Evolutionary conservation across 2,113 vertebrate species (phyloP), one percentile per base, ranked within the genome.

Genomic region (Austrofundulus limnaeus): DNA sequence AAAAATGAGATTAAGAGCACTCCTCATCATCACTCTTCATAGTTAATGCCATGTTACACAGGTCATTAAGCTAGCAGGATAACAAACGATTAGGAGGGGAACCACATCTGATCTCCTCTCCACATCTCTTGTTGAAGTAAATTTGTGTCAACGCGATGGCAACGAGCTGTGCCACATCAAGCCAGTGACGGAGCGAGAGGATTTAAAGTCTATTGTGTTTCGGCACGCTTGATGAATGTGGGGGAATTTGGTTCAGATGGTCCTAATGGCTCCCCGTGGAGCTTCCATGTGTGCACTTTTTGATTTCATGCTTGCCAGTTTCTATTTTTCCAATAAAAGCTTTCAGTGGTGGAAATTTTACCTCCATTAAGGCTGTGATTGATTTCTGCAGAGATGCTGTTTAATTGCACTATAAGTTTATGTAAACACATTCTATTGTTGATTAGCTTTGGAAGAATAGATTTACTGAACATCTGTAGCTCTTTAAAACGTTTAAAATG

Each of bases 131-230:
- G 82, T 77, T 77, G 61, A 67, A 66, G 61, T 70, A 72, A 82
- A 82, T 86, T 62, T 69, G 75, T 81, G 78, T 79, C 68, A 79
- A 79, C 82, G 70, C 75, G 61, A 77, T 56, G 71, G 58, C 77
- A 70, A 69, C 77, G 85, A 79, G 81, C 81, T 51, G 47, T 13
- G 42, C 69, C 47, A 34, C 66, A 78, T 87, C 86, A 85, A 79
- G 75, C 80, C 83, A 83, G 55, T 63, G 79, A 42, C 79, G 75
- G 42, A 60, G 72, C 80, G 88, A 82, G 79, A 65, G 85, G 84
- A 88, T 90, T 85, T 87, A 82, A 69, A 71, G 61, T 71, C 83
- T 45, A 79, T 87, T 88, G 75, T 89, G 79, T 61, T 80, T 61
- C 64, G 17, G 70, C 83, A 78, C 52, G 81, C 85, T 77, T 87